A percentile compares a stretch with the other conserved stretches of the same genome.
phyloP scores from a whole-genome alignment of 2,113 vertebrate species.

The Calidris pygmaea region DNA sequence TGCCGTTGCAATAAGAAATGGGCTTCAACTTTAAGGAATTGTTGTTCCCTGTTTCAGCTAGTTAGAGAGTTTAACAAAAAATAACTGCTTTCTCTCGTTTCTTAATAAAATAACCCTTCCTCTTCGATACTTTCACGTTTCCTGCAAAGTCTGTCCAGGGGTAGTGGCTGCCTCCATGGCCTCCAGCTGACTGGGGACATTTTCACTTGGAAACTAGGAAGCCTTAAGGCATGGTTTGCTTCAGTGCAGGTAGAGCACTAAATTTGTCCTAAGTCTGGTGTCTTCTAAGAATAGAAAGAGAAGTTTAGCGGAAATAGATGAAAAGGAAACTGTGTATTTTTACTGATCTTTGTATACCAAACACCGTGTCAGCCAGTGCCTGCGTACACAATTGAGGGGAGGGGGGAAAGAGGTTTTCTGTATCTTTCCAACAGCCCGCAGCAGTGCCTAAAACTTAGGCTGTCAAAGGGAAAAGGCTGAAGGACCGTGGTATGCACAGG shows the following conservation, averaged over 20 bases:
- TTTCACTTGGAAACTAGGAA: not conserved
- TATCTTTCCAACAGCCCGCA: not conserved
- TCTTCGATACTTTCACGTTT: not conserved
- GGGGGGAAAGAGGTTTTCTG: not conserved
- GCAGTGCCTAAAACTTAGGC: not conserved
- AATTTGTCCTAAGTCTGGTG: not conserved
- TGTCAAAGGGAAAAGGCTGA: not conserved
- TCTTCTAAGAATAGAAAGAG: not conserved
- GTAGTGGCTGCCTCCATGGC: not conserved
- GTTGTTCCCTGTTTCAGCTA: not conserved
- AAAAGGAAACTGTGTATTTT: slow-evolving; percentile 8
- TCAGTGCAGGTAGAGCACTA: not conserved
- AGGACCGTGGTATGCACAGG: not conserved
- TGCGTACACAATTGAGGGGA: not conserved
- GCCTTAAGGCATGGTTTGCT: not conserved
- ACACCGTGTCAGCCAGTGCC: not conserved
- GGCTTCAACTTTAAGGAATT: not conserved
- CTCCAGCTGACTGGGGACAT: not conserved
- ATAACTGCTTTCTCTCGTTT: not conserved
- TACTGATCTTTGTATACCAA: not conserved
- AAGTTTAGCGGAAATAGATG: not conserved
- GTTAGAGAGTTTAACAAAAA: not conserved
- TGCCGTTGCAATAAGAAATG: not conserved
- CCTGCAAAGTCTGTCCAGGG: not conserved
- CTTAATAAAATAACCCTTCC: not conserved